Conservation (phyloP, 1,140 invertebrate genomes). For the Maniola jurtina region DNA sequence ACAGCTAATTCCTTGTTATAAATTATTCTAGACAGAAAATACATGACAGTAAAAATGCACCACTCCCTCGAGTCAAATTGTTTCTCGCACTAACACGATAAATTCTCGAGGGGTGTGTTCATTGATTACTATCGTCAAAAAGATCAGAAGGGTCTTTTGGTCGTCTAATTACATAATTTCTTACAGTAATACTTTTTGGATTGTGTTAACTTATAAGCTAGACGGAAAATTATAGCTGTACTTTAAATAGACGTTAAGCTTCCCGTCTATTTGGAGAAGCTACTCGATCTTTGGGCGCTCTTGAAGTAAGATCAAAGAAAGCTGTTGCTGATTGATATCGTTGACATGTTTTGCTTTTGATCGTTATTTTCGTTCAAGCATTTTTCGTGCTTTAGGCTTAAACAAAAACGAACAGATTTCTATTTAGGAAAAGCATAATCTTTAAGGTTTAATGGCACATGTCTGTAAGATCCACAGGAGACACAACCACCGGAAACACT, state of each 20-base stretch:
- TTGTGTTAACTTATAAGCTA: conserved; percentile 4
- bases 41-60: too few relatives aligned
- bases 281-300: background rate
- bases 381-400: too few relatives aligned
- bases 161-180: conserved; percentile 8
- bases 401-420: too few relatives aligned
- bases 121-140: background rate
- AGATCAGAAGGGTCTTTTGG: conserved; percentile 4
- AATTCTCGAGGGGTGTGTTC: background rate
- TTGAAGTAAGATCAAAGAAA: conserved; percentile 13
- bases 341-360: conserved; percentile 8
- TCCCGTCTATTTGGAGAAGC: background rate
- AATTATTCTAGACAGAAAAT: too few relatives aligned
- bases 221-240: background rate
- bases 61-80: too few relatives aligned
- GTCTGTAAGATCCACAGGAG: too few relatives aligned
- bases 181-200: conserved; percentile 1
- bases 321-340: conserved; percentile 10
- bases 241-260: conserved; percentile 4
- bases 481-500: too few relatives aligned
- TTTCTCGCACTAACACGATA: too few relatives aligned
- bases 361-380: background rate
- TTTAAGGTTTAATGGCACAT: too few relatives aligned
- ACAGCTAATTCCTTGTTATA: too few relatives aligned
- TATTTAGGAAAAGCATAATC: too few relatives aligned